Evolutionary conservation across 2,113 vertebrate genomes (phyloP).

Genomic region (Rhipidura dahli): DNA sequence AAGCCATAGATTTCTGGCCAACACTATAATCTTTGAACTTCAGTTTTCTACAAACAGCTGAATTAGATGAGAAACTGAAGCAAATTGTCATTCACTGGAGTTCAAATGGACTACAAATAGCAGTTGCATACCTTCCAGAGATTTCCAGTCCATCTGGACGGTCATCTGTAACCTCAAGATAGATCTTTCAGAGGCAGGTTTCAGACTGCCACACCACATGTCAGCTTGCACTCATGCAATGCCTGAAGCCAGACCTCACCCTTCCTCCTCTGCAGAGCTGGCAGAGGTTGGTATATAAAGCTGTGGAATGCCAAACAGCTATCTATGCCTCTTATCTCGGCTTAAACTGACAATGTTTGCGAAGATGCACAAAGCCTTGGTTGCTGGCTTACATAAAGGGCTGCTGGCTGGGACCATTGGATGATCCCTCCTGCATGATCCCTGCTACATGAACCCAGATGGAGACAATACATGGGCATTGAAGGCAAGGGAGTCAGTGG

Average conservation of each 20-base stretch:
- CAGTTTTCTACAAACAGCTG: background rate
- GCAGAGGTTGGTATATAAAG: slow-evolving; percentile 24
- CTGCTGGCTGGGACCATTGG: background rate
- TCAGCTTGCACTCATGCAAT: background rate
- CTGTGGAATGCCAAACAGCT: background rate
- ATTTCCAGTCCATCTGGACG: slow-evolving; percentile 38
- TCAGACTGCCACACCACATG: slow-evolving; percentile 2
- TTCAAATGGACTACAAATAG: background rate
- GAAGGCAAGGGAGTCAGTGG: background rate
- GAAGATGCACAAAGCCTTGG: background rate
- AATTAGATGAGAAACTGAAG: background rate
- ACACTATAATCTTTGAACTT: background rate
- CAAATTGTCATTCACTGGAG: background rate
- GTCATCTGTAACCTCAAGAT: slow-evolving; percentile 39
- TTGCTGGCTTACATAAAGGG: background rate
- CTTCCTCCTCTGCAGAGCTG: slow-evolving; percentile 15
- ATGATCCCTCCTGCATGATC: background rate
- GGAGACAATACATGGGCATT: background rate
- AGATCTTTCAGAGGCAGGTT: slow-evolving; percentile 41
- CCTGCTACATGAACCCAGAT: background rate
- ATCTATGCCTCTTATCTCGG: background rate
- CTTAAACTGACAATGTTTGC: background rate
- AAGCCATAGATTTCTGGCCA: background rate
- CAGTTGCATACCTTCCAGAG: slow-evolving; percentile 5
- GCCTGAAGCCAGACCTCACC: slow-evolving; percentile 1